These are phyloP conservation scores for Meta bourneti DNA, from an alignment of 2,888 invertebrate species.

Conservation along the genomic window DNA sequence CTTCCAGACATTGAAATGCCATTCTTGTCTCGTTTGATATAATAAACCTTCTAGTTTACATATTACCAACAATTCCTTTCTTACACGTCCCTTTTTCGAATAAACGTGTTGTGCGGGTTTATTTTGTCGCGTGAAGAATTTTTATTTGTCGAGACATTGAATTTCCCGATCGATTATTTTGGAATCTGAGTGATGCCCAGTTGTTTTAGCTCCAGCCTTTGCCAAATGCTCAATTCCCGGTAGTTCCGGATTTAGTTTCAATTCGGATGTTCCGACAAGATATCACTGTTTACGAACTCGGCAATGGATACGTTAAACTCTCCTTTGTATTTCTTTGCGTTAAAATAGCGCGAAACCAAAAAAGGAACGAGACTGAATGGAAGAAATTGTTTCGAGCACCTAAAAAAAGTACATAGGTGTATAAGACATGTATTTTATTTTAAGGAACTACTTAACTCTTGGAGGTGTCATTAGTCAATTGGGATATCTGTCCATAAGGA, in stretches of 20 bases:
- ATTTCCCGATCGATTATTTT: conserved; percentile 34
- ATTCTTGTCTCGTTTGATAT: background rate
- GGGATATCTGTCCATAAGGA: too few relatives aligned
- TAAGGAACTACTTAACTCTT: too few relatives aligned
- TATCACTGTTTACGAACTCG: background rate
- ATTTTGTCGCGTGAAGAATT: conserved; percentile 15
- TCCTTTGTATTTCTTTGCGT: too few relatives aligned
- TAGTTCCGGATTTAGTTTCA: conserved; percentile 16
- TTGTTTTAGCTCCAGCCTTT: conserved; percentile 15
- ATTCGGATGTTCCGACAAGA: background rate
- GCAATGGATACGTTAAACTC: background rate
- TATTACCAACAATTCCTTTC: conserved; percentile 20
- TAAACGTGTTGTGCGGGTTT: background rate
- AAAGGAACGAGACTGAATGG: too few relatives aligned
- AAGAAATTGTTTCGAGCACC: too few relatives aligned
- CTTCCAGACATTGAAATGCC: conserved; percentile 20
- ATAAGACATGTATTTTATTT: too few relatives aligned
- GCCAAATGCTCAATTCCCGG: conserved; percentile 21
- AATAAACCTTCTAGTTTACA: conserved; percentile 39
- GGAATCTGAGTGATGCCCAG: background rate
- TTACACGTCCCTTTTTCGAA: background rate
- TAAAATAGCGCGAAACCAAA: too few relatives aligned
- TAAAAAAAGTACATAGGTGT: too few relatives aligned
- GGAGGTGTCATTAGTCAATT: too few relatives aligned
- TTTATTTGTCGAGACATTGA: conserved; percentile 17